Conservation (phyloP, 2,113 vertebrate species). For the Coryphaenoides rupestris region DNA sequence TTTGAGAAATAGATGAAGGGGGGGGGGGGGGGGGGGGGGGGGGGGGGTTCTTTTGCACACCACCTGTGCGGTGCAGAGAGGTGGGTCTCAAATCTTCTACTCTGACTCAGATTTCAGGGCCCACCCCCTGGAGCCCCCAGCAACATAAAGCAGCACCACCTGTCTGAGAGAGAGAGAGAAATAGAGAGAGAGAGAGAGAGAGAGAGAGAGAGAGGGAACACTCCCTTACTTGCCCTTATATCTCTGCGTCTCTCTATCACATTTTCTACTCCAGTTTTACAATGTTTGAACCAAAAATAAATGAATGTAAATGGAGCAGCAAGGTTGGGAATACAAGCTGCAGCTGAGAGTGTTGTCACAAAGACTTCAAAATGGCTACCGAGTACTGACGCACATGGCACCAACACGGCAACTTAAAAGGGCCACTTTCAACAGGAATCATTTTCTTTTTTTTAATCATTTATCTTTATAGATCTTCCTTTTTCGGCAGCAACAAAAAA, state of each 20-base stretch:
- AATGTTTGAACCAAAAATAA: conserved; percentile 77
- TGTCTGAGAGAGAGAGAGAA: conserved; percentile 72
- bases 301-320: conserved; percentile 74
- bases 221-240: conserved; percentile 59
- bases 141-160: conserved; percentile 71
- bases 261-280: conserved; percentile 53
- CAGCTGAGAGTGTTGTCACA: conserved; percentile 45
- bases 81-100: conserved; percentile 65
- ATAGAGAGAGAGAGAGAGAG: conserved; percentile 57
- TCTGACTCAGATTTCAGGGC: conserved; percentile 54
- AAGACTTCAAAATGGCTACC: conserved; percentile 46
- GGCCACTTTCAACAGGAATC: conserved; percentile 58
- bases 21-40: neutral
- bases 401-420: conserved; percentile 49
- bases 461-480: conserved; percentile 28
- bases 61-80: conserved; percentile 70
- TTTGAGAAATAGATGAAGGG: neutral
- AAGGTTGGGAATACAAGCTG: conserved; percentile 70
- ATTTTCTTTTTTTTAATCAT: neutral
- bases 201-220: conserved; percentile 47
- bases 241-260: conserved; percentile 10
- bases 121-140: conserved; percentile 65
- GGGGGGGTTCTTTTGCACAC: conserved; percentile 52
- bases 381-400: conserved; percentile 31
- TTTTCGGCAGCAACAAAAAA: conserved; percentile 15